These are phyloP conservation scores for Epicampocera succincta DNA, from an alignment of 2,888 invertebrate species.

Conservation along the genomic window DNA sequence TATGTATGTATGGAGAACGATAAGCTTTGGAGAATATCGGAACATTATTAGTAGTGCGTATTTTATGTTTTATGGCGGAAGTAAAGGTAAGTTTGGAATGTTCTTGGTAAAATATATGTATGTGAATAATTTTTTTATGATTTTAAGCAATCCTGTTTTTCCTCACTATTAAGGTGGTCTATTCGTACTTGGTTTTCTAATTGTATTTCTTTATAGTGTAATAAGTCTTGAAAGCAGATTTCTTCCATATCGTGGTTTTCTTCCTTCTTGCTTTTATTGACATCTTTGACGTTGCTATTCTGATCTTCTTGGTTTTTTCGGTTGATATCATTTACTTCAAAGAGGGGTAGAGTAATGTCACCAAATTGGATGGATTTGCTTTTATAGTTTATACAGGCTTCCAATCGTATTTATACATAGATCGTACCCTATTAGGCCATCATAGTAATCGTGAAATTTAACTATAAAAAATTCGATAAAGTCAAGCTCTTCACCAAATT, in stretches of 20 bases:
- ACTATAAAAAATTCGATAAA: slow-evolving; percentile 22
- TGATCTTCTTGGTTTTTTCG: not conserved
- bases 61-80: slow-evolving; percentile 58
- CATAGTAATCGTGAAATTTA: slow-evolving; percentile 56
- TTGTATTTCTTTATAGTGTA: slow-evolving; percentile 9
- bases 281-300: not conserved
- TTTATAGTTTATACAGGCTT: too few species aligned
- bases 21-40: slow-evolving; percentile 41
- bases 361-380: slow-evolving; percentile 24
- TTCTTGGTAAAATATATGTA: slow-evolving; percentile 46
- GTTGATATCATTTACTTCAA: not conserved
- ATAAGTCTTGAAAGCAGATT: too few species aligned
- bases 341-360: not conserved
- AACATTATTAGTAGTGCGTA: slow-evolving; percentile 49
- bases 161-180: slow-evolving; percentile 33
- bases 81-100: slow-evolving; percentile 45
- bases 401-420: slow-evolving; percentile 38
- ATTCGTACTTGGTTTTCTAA: slow-evolving; percentile 32
- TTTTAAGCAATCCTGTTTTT: slow-evolving; percentile 12
- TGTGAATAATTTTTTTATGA: slow-evolving; percentile 22
- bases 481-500: too few species aligned
- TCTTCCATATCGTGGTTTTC: too few species aligned
- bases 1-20: slow-evolving; percentile 51
- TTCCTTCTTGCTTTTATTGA: too few species aligned
- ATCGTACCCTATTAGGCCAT: slow-evolving; percentile 59